Evolutionary conservation across 2,113 vertebrate genomes (phyloP).

Genomic region (Triplophysa rosa): DNA sequence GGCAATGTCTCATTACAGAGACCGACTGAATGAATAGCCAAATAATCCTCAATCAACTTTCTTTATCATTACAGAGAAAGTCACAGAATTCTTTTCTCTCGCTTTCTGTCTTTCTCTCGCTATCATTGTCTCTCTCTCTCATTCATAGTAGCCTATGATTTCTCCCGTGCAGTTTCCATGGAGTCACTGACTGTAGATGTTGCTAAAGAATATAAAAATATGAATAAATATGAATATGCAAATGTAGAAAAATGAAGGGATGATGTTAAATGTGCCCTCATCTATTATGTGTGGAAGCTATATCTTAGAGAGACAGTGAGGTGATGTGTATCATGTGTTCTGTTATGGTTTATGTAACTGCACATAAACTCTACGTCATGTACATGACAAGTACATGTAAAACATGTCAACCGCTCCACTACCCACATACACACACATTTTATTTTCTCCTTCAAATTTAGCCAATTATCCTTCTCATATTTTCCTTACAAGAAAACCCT

Average conservation of each 20-base stretch:
- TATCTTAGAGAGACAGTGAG: neutral
- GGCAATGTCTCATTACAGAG: constrained; percentile 7
- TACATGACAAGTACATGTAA: neutral
- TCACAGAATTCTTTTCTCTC: constrained; percentile 28
- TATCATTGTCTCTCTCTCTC: constrained; percentile 43
- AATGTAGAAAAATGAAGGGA: neutral
- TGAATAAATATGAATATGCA: neutral
- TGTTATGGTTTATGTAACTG: neutral
- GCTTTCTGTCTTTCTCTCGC: constrained; percentile 18
- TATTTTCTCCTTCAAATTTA: neutral
- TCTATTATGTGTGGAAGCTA: neutral
- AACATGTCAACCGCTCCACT: neutral
- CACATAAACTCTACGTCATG: no score
- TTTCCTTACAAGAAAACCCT: neutral
- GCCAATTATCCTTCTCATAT: neutral
- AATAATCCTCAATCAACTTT: constrained; percentile 35
- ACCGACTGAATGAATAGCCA: constrained; percentile 22
- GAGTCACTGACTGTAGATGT: neutral
- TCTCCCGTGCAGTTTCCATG: neutral
- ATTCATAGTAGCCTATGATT: neutral
- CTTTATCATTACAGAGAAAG: constrained; percentile 20
- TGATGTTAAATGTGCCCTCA: neutral
- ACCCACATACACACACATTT: neutral
- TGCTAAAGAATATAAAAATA: constrained; percentile 11
- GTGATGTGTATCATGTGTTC: neutral